Base-by-base conservation (phyloP, 2,113 vertebrate species). In the Hippoglossus stenolepis region DNA sequence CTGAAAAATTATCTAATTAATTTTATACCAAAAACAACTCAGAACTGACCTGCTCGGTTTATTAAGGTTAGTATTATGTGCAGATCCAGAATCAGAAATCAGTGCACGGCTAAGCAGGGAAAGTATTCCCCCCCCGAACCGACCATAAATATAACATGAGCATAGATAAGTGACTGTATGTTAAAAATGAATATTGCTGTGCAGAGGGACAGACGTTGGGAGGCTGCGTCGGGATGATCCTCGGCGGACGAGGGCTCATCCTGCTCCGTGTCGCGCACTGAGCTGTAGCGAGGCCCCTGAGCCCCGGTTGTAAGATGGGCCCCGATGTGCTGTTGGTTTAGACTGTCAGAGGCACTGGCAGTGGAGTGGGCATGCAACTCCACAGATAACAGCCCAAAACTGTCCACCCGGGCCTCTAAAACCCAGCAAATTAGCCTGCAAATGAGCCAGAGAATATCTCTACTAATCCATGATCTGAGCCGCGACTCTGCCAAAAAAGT, bases 401-500 rank as follows among this genome's bases (percentile, higher is more conserved):
- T 91, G 92, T 94, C 91, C 92, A 87, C 86, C 63, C 75, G 87
- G 91, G 84, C 87, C 85, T 87, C 79, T 90, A 90, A 94, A 91
- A 89, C 87, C 87, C 84, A 82, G 84, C 88, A 94, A 94, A 94
- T 94, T 92, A 94, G 90, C 82, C 84, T 70, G 90, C 92, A 94
- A 94, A 93, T 93, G 87, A 94, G 93, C 88, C 89, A 78, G 87
- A 85, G 87, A 90, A 92, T 91, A 92, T 92, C 90, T 89, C 85
- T 40, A 82, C 91, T 94, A 94, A 94, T 93, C 92, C 93, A 74
- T 79, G 84, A 93, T 93, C 91, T 91, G 91, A 93, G 89, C 66
- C n/a, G 54, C 68, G 81, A 73, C 87, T 79, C 80, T 78, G 81
- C 85, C 81, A 92, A 89, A 89, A 85, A 90, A 91, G 92, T 90